phyloP scores from a whole-genome alignment of 2,113 vertebrate species.

The Ginglymostoma cirratum region DNA sequence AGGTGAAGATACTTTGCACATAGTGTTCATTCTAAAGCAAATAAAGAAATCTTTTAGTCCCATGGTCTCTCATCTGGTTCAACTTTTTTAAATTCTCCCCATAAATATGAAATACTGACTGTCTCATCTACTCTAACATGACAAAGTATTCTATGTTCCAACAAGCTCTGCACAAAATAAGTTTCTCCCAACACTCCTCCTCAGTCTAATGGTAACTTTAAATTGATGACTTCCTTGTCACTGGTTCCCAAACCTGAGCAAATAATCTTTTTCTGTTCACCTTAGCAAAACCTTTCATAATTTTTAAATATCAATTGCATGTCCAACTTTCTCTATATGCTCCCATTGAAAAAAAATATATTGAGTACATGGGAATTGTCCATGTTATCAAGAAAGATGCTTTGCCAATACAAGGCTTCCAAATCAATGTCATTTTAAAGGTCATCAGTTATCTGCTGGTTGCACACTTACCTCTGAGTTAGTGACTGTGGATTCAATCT shows the following conservation, averaged over 20 bases:
- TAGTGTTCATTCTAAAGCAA: not conserved
- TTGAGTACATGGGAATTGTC: not conserved
- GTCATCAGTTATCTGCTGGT: not conserved
- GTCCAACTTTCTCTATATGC: not conserved
- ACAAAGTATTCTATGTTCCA: not conserved
- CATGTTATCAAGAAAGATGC: not conserved
- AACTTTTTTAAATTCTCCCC: not conserved
- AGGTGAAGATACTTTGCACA: not conserved
- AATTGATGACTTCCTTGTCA: not conserved
- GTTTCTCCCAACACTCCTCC: not conserved
- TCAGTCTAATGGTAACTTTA: not conserved
- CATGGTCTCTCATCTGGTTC: not conserved
- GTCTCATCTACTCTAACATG: not conserved
- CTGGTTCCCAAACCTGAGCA: not conserved
- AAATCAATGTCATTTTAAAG: not conserved
- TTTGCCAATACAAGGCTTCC: not conserved
- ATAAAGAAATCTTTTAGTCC: not conserved
- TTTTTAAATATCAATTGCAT: not conserved
- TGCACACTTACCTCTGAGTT: not conserved
- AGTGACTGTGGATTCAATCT: not conserved
- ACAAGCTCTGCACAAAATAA: not conserved
- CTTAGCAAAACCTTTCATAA: not conserved
- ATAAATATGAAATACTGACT: not conserved
- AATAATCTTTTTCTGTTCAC: not conserved
- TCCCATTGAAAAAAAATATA: not conserved